Conservation (phyloP, 2,113 vertebrate species). For the Pampusana beccarii region DNA sequence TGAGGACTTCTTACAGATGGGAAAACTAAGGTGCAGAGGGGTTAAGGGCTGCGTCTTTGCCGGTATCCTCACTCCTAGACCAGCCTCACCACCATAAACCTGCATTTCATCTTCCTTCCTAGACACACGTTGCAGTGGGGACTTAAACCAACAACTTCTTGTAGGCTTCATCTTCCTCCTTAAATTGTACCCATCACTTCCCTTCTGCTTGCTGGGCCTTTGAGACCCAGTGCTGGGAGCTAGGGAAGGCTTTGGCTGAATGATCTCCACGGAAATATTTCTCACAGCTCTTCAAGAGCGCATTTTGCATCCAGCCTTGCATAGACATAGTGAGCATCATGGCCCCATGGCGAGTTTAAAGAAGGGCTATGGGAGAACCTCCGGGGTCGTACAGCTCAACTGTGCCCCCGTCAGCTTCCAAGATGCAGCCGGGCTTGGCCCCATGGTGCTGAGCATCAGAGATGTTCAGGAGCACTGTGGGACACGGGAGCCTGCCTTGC, state of each 20-base stretch:
- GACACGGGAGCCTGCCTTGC: neutral
- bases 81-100: neutral
- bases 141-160: neutral
- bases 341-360: fast-evolving
- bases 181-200: neutral
- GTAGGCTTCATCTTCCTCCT: neutral
- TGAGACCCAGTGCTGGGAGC: neutral
- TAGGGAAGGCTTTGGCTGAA: neutral
- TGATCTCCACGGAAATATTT: neutral
- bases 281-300: neutral
- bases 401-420: neutral
- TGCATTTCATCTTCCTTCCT: neutral
- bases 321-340: fast-evolving
- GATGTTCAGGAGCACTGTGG: fast-evolving
- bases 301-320: neutral
- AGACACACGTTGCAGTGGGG: neutral
- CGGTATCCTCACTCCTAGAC: neutral
- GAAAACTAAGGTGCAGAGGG: neutral
- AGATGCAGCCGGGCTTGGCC: neutral
- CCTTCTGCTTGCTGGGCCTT: neutral
- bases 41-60: neutral
- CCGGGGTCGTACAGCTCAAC: neutral
- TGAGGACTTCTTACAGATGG: neutral
- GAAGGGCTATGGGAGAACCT: neutral
- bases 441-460: fast-evolving